A percentile compares a stretch with the other conserved stretches of the same genome.
Conservation (phyloP, 2,888 invertebrate genomes). For the Apodemia zela region DNA sequence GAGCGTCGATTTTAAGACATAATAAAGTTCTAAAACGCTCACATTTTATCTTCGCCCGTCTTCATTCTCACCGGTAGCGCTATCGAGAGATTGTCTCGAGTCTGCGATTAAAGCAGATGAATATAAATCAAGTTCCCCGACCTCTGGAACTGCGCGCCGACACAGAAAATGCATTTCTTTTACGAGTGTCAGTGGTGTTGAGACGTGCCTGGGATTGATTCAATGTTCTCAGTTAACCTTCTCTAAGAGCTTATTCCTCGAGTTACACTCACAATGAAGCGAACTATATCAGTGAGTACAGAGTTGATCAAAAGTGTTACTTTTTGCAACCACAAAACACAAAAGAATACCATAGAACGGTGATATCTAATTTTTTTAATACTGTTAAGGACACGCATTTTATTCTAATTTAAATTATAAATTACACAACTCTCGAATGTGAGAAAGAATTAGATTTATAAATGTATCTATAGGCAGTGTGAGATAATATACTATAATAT, state of each 20-base stretch:
- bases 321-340: too few relatives aligned
- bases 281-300: neutral
- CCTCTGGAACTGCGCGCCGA: neutral
- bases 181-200: neutral
- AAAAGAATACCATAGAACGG: too few relatives aligned
- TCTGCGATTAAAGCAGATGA: neutral
- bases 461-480: too few relatives aligned
- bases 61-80: neutral
- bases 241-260: neutral
- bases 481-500: too few relatives aligned
- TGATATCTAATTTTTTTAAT: too few relatives aligned
- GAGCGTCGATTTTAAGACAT: neutral
- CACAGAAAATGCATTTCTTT: slow-evolving; percentile 2
- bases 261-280: neutral
- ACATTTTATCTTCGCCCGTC: neutral
- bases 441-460: too few relatives aligned
- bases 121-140: slow-evolving; percentile 4
- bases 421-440: too few relatives aligned
- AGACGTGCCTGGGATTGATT: neutral
- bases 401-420: too few relatives aligned
- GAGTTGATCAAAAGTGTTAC: neutral
- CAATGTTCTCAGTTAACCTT: neutral
- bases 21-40: neutral
- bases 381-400: too few relatives aligned
- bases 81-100: neutral